phyloP scores from a whole-genome alignment of 2,113 vertebrate genomes.

The Polypterus bichir region DNA sequence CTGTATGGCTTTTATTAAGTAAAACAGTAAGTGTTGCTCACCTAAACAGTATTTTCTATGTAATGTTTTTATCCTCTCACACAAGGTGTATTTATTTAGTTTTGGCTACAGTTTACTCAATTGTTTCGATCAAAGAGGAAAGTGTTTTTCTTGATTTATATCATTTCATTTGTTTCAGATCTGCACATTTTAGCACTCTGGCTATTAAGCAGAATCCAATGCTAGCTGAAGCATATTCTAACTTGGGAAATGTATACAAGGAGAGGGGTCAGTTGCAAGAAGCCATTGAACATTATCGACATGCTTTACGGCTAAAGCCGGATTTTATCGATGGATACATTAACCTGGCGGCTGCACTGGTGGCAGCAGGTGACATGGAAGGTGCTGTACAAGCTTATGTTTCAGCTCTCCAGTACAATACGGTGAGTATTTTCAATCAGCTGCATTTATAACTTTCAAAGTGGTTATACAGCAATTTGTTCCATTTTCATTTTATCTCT shows the following conservation, averaged over 20 bases:
- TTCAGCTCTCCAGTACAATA: slow-evolving; percentile 96
- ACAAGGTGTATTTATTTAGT: too few relatives aligned
- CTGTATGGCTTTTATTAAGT: too few relatives aligned
- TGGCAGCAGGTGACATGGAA: slow-evolving; percentile 97
- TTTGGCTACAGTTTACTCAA: not conserved
- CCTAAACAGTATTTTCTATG: too few relatives aligned
- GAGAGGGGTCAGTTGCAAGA: slow-evolving; percentile 94
- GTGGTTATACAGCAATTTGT: too few relatives aligned
- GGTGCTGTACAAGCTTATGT: slow-evolving; percentile 96
- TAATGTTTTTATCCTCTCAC: too few relatives aligned
- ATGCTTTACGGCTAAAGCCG: slow-evolving; percentile 87
- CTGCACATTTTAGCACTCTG: slow-evolving; percentile 96
- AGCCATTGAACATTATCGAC: slow-evolving; percentile 94
- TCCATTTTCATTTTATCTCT: too few relatives aligned
- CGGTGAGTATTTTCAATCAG: slow-evolving; percentile 56
- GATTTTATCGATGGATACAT: slow-evolving; percentile 98
- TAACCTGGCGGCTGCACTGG: slow-evolving; percentile 90
- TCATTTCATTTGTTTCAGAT: slow-evolving; percentile 47
- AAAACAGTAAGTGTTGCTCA: too few relatives aligned
- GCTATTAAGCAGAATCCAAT: slow-evolving; percentile 98
- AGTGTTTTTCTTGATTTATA: too few relatives aligned
- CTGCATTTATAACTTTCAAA: not conserved
- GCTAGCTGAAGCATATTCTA: slow-evolving; percentile 96
- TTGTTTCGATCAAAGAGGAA: too few relatives aligned
- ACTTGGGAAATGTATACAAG: slow-evolving; percentile 95